Evolutionary conservation across 2,797 vertebrate species (phyloP).

Genomic region (Spinus olivaceus): DNA sequence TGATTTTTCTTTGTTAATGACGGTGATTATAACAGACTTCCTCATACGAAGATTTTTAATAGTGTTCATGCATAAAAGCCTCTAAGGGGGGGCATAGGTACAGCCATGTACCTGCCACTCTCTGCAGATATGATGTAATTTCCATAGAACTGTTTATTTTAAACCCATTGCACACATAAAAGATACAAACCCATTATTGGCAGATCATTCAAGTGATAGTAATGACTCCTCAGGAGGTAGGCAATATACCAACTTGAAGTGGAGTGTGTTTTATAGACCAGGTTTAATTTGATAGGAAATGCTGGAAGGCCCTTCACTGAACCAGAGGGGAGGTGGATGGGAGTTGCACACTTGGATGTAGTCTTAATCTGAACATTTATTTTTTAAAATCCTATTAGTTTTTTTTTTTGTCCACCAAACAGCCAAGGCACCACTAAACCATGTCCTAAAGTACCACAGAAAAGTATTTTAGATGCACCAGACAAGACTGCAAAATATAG

Average conservation of each 20-base stretch:
- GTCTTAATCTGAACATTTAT: not conserved
- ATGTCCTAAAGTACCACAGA: not conserved
- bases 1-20: constrained; percentile 56
- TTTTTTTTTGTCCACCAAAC: not conserved
- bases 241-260: not conserved
- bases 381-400: not conserved
- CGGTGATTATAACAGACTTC: constrained; percentile 27
- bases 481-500: not conserved
- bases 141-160: constrained; percentile 53
- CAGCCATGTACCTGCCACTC: not conserved
- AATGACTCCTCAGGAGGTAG: constrained; percentile 31
- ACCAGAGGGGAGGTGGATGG: not conserved
- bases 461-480: not conserved
- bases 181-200: constrained; percentile 46
- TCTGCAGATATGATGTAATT: constrained; percentile 37
- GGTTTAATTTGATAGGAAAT: not conserved
- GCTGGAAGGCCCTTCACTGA: not conserved
- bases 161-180: constrained; percentile 36
- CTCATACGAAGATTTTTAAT: constrained; percentile 40
- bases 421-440: not conserved
- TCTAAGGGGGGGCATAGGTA: constrained; percentile 26
- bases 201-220: constrained; percentile 45
- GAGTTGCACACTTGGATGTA: not conserved
- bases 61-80: not conserved
- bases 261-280: not conserved